A percentile compares a stretch with the other conserved stretches of the same genome.
Evolutionary conservation across 2,888 invertebrate genomes (phyloP).

Genomic region (Hyles lineata): DNA sequence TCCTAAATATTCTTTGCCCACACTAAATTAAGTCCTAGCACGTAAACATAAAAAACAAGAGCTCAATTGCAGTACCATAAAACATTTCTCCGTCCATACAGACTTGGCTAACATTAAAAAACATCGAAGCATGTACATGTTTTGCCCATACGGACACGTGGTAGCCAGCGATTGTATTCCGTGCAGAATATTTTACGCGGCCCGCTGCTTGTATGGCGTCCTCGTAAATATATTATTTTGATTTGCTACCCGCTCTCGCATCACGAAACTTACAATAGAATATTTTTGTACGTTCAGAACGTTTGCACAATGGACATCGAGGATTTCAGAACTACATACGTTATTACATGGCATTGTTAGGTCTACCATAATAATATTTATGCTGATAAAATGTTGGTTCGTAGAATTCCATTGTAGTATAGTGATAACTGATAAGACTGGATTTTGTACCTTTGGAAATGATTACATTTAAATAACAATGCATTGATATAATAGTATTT

Average conservation of each 20-base stretch:
- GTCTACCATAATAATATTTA: not conserved
- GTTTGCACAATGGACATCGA: not conserved
- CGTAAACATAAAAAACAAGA: not conserved
- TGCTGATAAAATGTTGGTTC: not conserved
- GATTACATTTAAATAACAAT: too few relatives aligned
- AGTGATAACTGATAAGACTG: not conserved
- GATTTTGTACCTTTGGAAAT: not conserved
- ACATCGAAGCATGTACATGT: slow-evolving; percentile 19
- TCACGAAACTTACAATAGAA: slow-evolving; percentile 24
- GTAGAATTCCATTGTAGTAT: not conserved
- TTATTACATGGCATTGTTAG: not conserved
- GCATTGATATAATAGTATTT: too few relatives aligned
- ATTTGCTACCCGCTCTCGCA: slow-evolving; percentile 24
- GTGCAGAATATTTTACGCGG: slow-evolving; percentile 45
- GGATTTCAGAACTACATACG: not conserved
- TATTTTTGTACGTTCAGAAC: not conserved
- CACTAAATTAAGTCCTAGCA: too few relatives aligned
- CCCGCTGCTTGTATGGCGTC: slow-evolving; percentile 39
- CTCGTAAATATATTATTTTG: slow-evolving; percentile 30
- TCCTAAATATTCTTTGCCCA: too few relatives aligned
- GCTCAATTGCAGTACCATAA: not conserved
- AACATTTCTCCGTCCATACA: slow-evolving; percentile 10
- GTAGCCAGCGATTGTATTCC: slow-evolving; percentile 47
- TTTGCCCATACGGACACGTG: slow-evolving; percentile 40
- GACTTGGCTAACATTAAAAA: slow-evolving; percentile 8